A percentile compares a stretch with the other conserved stretches of the same genome.
These are phyloP conservation scores for Polypterus senegalus DNA, from an alignment of 2,113 vertebrate genomes.

Conservation along the genomic window DNA sequence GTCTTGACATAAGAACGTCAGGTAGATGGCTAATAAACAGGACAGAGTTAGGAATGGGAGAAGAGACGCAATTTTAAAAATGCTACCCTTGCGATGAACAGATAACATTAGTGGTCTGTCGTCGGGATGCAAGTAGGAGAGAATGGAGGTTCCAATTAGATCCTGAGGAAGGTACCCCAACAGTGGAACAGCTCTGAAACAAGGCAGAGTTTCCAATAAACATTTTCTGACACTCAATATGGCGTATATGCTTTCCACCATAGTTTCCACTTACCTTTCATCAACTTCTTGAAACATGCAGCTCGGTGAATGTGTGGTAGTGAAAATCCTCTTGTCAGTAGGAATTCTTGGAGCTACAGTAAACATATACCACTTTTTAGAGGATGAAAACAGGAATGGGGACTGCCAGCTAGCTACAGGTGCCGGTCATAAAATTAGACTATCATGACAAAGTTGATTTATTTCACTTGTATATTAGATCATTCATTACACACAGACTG, in stretches of 20 bases:
- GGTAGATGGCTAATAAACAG: no score
- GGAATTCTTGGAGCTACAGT: constrained; percentile 70
- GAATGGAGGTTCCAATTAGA: constrained; percentile 66
- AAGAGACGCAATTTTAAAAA: no score
- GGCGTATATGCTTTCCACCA: background rate
- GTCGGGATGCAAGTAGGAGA: constrained; percentile 68
- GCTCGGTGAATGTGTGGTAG: constrained; percentile 76
- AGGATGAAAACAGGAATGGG: background rate
- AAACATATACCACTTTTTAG: background rate
- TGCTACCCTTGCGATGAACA: constrained; percentile 66
- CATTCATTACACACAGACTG: no score
- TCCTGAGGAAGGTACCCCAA: constrained; percentile 83
- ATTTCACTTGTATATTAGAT: no score
- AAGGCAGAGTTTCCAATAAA: background rate
- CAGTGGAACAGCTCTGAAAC: constrained; percentile 72
- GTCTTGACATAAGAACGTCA: no score
- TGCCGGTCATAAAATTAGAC: no score
- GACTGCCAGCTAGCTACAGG: background rate
- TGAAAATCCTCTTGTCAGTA: constrained; percentile 80
- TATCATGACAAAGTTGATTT: no score
- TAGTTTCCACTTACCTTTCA: constrained; percentile 53
- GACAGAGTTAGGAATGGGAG: no score
- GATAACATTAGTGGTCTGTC: constrained; percentile 67
- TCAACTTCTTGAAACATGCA: constrained; percentile 84
- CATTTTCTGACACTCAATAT: background rate